Conservation (phyloP, 2,113 vertebrate genomes). For the Colaptes auratus region DNA sequence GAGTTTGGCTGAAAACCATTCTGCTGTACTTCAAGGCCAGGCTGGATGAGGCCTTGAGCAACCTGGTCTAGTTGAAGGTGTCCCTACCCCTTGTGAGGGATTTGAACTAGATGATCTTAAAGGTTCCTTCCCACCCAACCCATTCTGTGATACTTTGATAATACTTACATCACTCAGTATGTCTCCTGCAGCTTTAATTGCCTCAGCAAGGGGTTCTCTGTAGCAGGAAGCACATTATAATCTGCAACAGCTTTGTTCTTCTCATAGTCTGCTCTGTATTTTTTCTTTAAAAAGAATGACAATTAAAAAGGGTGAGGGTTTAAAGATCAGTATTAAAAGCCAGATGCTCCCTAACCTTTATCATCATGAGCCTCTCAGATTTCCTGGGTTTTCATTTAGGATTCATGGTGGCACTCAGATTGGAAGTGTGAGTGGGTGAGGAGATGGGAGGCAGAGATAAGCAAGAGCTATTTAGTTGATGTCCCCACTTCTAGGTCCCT, state of each 20-base stretch:
- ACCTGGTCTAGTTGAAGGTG: no score
- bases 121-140: no score
- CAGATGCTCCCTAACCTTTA: neutral
- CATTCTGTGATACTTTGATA: neutral
- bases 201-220: constrained; percentile 91
- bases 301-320: neutral
- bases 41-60: no score
- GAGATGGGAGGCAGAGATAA: neutral
- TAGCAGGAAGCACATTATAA: constrained; percentile 95
- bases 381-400: neutral
- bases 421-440: neutral
- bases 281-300: constrained; percentile 79
- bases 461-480: neutral
- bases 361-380: neutral
- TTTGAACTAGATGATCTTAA: no score
- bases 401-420: neutral
- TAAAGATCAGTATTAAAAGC: neutral
- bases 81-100: no score
- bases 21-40: neutral
- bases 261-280: constrained; percentile 95
- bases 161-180: constrained; percentile 91
- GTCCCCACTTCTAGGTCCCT: neutral
- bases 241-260: constrained; percentile 86
- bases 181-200: constrained; percentile 87
- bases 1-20: neutral